Percentiles rank a stretch among this genome's conserved stretches.
These are phyloP conservation scores for Crossaster papposus DNA, from an alignment of 53 echinoderm and acorn worm genomes.

Conservation along the genomic window DNA sequence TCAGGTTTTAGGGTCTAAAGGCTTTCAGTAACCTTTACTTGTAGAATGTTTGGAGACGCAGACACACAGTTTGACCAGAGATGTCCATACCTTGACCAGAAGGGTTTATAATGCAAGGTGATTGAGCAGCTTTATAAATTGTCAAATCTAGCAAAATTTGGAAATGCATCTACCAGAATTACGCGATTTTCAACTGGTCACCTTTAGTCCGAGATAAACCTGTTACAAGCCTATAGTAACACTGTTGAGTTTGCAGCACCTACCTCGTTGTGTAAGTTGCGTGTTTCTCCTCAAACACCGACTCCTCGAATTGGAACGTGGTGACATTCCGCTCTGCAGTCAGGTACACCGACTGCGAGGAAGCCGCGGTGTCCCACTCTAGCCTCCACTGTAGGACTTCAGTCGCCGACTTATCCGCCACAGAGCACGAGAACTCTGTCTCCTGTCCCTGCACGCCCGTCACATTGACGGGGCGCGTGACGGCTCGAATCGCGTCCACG, in stretches of 20 bases:
- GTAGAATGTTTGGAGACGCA: too few relatives aligned
- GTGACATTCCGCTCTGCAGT: conserved; percentile 7
- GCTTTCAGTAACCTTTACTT: too few relatives aligned
- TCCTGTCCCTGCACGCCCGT: conserved; percentile 21
- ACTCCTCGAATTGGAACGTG: not conserved
- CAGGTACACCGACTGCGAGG: conserved; percentile 22
- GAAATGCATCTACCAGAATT: too few relatives aligned
- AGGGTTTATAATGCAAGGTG: too few relatives aligned
- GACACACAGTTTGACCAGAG: too few relatives aligned
- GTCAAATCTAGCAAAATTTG: too few relatives aligned
- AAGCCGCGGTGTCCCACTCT: not conserved
- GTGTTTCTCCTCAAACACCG: conserved; percentile 15
- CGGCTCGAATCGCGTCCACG: conserved; percentile 18
- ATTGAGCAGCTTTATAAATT: too few relatives aligned
- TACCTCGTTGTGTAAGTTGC: conserved; percentile 46
- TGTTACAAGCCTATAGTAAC: not conserved
- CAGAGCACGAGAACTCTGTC: conserved; percentile 44
- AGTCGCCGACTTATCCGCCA: conserved; percentile 26
- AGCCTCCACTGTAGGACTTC: conserved; percentile 27
- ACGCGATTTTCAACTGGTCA: too few relatives aligned
- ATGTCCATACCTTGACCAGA: too few relatives aligned
- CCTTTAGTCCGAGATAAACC: too few relatives aligned
- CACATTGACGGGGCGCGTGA: conserved; percentile 15
- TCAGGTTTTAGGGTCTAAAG: too few relatives aligned
- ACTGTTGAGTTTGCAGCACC: not conserved